These are phyloP conservation scores for Enteromius fasciolatus DNA, from an alignment of 2,797 vertebrate species.

Conservation along the genomic window DNA sequence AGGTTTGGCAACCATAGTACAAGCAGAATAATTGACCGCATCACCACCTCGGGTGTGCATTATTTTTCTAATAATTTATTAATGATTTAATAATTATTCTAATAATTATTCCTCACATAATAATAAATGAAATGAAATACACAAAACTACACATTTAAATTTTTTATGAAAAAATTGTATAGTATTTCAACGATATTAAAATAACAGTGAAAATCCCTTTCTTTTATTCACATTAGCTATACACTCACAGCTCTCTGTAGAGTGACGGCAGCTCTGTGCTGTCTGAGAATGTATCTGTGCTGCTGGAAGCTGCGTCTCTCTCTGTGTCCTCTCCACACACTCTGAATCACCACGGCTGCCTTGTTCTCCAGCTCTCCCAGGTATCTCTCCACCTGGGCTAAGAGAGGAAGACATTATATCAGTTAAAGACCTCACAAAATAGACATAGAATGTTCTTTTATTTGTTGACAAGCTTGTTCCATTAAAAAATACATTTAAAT, in stretches of 20 bases:
- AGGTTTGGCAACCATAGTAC: too few relatives aligned
- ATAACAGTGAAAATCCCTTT: background rate
- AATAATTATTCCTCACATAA: too few relatives aligned
- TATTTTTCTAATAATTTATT: too few relatives aligned
- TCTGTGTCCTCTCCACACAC: conserved; percentile 86
- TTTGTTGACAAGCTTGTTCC: background rate
- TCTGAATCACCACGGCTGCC: conserved; percentile 90
- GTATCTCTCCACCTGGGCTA: conserved; percentile 86
- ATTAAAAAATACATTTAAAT: background rate
- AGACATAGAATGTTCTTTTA: background rate
- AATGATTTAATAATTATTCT: too few relatives aligned
- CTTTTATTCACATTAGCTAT: background rate
- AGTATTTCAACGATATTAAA: background rate
- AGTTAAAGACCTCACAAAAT: background rate
- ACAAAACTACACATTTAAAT: background rate
- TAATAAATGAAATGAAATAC: background rate
- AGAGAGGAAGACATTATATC: conserved; percentile 23
- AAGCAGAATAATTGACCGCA: too few relatives aligned
- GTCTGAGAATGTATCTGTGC: conserved; percentile 63
- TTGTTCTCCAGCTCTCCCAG: conserved; percentile 82
- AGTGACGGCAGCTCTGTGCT: conserved; percentile 61
- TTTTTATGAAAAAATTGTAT: background rate
- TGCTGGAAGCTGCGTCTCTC: conserved; percentile 78
- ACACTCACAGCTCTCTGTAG: conserved; percentile 64
- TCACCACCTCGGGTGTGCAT: too few relatives aligned